These are phyloP conservation scores for Catamblyrhynchus diadema DNA, from an alignment of 2,797 vertebrate genomes.

Conservation along the genomic window DNA sequence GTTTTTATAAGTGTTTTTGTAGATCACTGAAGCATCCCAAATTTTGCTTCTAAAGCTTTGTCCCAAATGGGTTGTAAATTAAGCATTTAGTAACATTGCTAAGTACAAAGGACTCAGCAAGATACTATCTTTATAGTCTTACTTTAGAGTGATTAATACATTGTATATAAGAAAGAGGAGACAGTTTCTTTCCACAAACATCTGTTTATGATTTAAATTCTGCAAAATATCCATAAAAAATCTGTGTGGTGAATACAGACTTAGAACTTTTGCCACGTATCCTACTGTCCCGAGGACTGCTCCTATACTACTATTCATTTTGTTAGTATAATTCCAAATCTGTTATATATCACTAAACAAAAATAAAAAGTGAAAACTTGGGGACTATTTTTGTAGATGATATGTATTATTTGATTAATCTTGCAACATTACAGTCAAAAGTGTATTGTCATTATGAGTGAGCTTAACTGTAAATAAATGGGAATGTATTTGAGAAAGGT, in stretches of 20 bases:
- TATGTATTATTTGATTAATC: background rate
- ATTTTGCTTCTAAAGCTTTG: constrained; percentile 45
- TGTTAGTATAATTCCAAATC: background rate
- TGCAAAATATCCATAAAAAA: constrained; percentile 33
- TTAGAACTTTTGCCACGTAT: constrained; percentile 14
- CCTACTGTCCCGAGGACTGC: background rate
- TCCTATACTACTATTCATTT: constrained; percentile 4
- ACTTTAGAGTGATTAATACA: constrained; percentile 63
- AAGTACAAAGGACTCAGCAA: constrained; percentile 51
- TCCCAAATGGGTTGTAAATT: constrained; percentile 19
- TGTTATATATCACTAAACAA: background rate
- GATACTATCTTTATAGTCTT: constrained; percentile 55
- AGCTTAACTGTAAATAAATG: background rate
- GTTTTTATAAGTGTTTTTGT: background rate
- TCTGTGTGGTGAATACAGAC: constrained; percentile 18
- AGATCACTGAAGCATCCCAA: background rate
- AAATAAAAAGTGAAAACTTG: background rate
- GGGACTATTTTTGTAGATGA: background rate
- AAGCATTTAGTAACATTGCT: constrained; percentile 27
- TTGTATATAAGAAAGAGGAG: constrained; percentile 20
- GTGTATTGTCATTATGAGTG: background rate
- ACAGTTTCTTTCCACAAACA: constrained; percentile 44
- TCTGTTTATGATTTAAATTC: constrained; percentile 66
- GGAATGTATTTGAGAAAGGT: background rate
- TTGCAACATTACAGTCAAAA: background rate